Evolutionary conservation across 2,797 vertebrate genomes (phyloP).

Genomic region (Chlorospingus semifuscus): DNA sequence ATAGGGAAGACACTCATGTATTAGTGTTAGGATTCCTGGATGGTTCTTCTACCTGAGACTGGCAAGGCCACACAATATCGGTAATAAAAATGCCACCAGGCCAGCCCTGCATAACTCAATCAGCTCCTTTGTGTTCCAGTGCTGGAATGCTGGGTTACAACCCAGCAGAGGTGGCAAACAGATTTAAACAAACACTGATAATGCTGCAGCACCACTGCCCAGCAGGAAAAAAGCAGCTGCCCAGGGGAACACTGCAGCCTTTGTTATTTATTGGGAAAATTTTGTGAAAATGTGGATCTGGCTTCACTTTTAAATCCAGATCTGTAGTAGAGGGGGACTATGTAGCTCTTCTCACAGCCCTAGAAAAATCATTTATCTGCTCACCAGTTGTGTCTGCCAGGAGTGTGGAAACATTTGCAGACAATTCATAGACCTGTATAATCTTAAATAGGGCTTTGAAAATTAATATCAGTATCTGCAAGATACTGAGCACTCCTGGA

Average conservation of each 20-base stretch:
- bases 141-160: background rate
- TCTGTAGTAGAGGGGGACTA: background rate
- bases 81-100: background rate
- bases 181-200: slow-evolving; percentile 16
- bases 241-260: background rate
- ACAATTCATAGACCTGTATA: background rate
- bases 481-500: background rate
- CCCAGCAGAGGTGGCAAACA: background rate
- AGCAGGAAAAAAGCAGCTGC: background rate
- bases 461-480: background rate
- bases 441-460: background rate
- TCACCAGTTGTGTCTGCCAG: slow-evolving; percentile 1
- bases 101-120: background rate
- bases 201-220: background rate
- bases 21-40: background rate
- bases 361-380: background rate
- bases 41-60: background rate
- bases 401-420: background rate
- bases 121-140: background rate
- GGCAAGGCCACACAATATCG: background rate
- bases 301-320: background rate
- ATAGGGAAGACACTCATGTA: background rate
- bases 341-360: background rate
- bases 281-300: background rate
- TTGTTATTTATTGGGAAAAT: background rate